A percentile compares a stretch with the other conserved stretches of the same genome.
phyloP scores from a whole-genome alignment of 92 coral and sea anemone genomes.

The Montipora capitata region DNA sequence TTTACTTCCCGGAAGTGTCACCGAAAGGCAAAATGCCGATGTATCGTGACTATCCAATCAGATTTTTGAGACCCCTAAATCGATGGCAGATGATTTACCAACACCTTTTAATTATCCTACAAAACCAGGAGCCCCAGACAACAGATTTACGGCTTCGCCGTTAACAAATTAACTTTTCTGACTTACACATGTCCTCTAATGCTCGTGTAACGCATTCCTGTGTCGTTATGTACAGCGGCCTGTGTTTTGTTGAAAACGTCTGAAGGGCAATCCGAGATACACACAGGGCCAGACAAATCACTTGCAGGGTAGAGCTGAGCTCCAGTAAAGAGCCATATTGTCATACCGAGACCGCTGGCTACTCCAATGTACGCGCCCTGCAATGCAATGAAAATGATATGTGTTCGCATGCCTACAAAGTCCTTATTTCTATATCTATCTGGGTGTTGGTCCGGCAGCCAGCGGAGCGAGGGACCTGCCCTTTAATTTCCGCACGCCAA shows the following conservation, averaged over 20 bases:
- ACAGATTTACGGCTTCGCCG: too few relatives aligned
- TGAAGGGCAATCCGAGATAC: slow-evolving; percentile 50
- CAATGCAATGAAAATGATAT: neutral
- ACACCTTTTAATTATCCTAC: too few relatives aligned
- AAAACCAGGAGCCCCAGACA: too few relatives aligned
- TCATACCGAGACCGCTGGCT: slow-evolving; percentile 63
- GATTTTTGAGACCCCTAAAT: too few relatives aligned
- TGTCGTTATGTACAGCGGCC: slow-evolving; percentile 47
- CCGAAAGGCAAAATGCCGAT: too few relatives aligned
- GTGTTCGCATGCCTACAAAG: neutral
- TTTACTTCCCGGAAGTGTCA: neutral
- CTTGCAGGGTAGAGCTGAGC: slow-evolving; percentile 76
- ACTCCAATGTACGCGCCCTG: slow-evolving; percentile 79
- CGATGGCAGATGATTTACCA: too few relatives aligned
- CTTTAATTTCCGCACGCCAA: too few relatives aligned
- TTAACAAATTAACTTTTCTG: neutral
- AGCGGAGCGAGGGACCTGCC: too few relatives aligned
- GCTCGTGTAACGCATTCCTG: slow-evolving; percentile 25
- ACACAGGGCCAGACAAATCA: slow-evolving; percentile 58
- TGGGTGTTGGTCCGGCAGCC: too few relatives aligned
- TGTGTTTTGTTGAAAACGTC: slow-evolving; percentile 58
- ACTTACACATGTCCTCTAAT: slow-evolving; percentile 40
- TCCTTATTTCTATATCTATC: too few relatives aligned
- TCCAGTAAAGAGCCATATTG: slow-evolving; percentile 80
- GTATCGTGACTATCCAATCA: too few relatives aligned